These are phyloP conservation scores for Eristalis tenax DNA, from an alignment of 2,888 invertebrate genomes.

Conservation along the genomic window DNA sequence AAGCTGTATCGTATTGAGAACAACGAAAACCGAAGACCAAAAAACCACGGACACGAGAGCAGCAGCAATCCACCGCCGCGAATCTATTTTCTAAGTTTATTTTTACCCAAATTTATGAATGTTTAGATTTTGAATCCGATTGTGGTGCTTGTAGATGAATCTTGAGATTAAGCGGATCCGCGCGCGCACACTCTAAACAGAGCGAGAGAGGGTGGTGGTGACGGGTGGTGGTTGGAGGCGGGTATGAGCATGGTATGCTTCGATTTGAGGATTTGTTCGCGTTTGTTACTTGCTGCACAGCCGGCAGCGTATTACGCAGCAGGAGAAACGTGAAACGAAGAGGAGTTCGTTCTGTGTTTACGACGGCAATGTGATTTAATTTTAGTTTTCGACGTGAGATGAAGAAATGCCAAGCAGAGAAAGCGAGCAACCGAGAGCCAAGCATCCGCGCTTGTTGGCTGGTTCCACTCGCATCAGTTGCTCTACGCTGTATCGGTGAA, in stretches of 20 bases:
- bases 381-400: conserved; percentile 71
- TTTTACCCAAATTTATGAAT: conserved; percentile 72
- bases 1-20: conserved; percentile 47
- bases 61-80: conserved; percentile 68
- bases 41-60: conserved; percentile 14
- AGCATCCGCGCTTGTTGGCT: conserved; percentile 69
- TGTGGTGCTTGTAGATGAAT: conserved; percentile 67
- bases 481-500: conserved; percentile 68
- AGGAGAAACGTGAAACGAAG: conserved; percentile 47
- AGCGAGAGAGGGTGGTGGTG: conserved; percentile 8
- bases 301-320: conserved; percentile 21
- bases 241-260: conserved; percentile 29
- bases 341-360: conserved; percentile 70
- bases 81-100: conserved; percentile 72
- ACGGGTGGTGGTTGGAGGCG: background rate
- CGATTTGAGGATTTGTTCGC: conserved; percentile 63
- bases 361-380: conserved; percentile 71
- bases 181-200: conserved; percentile 23
- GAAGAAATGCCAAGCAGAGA: conserved; percentile 66
- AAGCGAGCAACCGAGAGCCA: conserved; percentile 59
- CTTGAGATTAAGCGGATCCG: conserved; percentile 65
- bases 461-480: conserved; percentile 69
- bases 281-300: conserved; percentile 12
- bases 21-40: background rate
- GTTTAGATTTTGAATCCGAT: conserved; percentile 72